Percentiles rank a stretch among this genome's conserved stretches.
Evolutionary conservation across 1,140 invertebrate species (phyloP).

Genomic region (Drosophila mojavensis): DNA sequence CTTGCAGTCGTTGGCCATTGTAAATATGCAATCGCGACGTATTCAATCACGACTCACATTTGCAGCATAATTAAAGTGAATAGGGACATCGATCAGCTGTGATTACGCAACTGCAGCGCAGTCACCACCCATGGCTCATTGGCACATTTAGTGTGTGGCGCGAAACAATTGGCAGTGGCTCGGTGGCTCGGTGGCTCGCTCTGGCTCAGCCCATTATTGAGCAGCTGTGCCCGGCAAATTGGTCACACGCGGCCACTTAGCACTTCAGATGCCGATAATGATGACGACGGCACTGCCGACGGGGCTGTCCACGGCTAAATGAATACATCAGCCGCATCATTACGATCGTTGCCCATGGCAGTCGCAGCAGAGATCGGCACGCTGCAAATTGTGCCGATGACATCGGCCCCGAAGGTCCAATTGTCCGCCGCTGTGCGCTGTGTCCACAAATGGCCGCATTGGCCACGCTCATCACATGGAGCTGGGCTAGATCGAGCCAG

Average conservation of each 20-base stretch:
- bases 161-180: slow-evolving; percentile 3
- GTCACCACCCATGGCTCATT: slow-evolving; percentile 21
- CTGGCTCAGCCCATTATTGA: slow-evolving; percentile 17
- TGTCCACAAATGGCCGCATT: slow-evolving; percentile 31
- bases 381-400: too few species aligned
- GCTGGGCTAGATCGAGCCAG: slow-evolving; percentile 28
- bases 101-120: slow-evolving; percentile 7
- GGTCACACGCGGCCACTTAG: slow-evolving; percentile 78
- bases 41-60: too few species aligned
- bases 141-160: not conserved
- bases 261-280: slow-evolving; percentile 52
- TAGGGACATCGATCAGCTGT: not conserved
- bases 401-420: too few species aligned
- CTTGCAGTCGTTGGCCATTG: too few species aligned
- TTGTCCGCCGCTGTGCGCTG: not conserved
- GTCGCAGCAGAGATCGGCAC: slow-evolving; percentile 35
- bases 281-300: slow-evolving; percentile 9
- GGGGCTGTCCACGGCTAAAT: slow-evolving; percentile 32
- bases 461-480: slow-evolving; percentile 59
- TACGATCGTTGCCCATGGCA: not conserved
- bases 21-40: too few species aligned
- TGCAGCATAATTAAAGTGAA: too few species aligned
- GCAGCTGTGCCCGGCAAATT: slow-evolving; percentile 69
- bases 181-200: not conserved
- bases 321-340: slow-evolving; percentile 60